These are phyloP conservation scores for Dendroctonus ponderosae DNA, from an alignment of 1,140 invertebrate genomes.

Conservation along the genomic window DNA sequence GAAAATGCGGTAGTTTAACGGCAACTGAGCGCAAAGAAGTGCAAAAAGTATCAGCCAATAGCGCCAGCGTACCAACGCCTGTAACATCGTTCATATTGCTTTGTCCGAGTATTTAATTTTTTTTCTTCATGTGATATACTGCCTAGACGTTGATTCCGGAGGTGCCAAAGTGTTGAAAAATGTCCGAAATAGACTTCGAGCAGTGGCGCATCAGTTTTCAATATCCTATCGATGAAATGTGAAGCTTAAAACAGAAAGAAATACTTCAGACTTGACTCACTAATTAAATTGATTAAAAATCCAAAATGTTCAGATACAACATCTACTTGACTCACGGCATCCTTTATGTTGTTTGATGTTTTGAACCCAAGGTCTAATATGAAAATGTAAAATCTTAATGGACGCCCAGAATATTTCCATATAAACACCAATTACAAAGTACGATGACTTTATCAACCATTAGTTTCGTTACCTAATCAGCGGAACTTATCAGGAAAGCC, in stretches of 20 bases:
- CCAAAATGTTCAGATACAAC: too few relatives aligned
- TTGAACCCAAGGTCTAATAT: too few relatives aligned
- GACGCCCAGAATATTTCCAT: too few relatives aligned
- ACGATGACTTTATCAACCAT: constrained; percentile 9
- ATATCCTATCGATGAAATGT: not conserved
- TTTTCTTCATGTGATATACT: constrained; percentile 26
- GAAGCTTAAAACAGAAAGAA: not conserved
- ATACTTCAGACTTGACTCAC: too few relatives aligned
- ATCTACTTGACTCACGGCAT: too few relatives aligned
- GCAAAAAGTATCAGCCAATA: constrained; percentile 36
- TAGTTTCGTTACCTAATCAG: constrained; percentile 7
- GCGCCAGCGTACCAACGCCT: constrained; percentile 21
- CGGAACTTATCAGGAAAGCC: constrained; percentile 4
- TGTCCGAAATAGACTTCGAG: constrained; percentile 9
- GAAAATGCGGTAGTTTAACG: constrained; percentile 44
- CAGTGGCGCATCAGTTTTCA: not conserved
- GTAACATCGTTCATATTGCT: constrained; percentile 37
- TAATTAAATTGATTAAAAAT: too few relatives aligned
- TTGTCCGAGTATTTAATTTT: constrained; percentile 33
- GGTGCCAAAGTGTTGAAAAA: constrained; percentile 14
- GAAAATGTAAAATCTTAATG: too few relatives aligned
- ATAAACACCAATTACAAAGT: constrained; percentile 5
- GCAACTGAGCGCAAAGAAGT: constrained; percentile 33
- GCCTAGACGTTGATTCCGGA: constrained; percentile 21
- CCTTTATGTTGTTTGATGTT: too few relatives aligned